Conservation (phyloP, 2,113 vertebrate genomes). For the Alethe diademata region DNA sequence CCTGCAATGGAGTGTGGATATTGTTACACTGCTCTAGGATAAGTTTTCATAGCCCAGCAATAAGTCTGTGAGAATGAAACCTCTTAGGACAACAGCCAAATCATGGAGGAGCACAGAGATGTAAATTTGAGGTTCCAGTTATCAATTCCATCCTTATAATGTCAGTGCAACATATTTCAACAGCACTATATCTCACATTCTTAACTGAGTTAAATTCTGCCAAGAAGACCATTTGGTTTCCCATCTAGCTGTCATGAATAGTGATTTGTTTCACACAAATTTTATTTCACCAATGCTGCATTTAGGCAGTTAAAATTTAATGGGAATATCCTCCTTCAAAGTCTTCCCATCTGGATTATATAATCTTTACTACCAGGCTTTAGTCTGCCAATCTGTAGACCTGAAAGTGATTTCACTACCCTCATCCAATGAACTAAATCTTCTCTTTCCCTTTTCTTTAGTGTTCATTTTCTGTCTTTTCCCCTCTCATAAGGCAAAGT, state of each 20-base stretch:
- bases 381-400: background rate
- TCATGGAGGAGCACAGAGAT: background rate
- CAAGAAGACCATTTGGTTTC: background rate
- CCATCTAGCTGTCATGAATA: background rate
- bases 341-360: background rate
- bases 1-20: background rate
- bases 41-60: no score
- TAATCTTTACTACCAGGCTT: background rate
- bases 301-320: constrained; percentile 12
- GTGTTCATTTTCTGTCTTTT: background rate
- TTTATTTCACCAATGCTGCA: background rate
- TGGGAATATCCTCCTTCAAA: background rate
- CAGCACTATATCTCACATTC: background rate
- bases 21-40: no score
- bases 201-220: background rate
- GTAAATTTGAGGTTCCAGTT: background rate
- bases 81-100: background rate
- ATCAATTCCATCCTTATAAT: background rate
- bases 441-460: background rate
- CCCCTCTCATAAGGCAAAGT: background rate
- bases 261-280: background rate
- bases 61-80: no score
- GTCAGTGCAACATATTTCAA: background rate
- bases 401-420: background rate
- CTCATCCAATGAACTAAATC: background rate